Evolutionary conservation across 1,140 invertebrate species (phyloP), one percentile per base, ranked within the genome.

Genomic region (Hylaeus anthracinus): DNA sequence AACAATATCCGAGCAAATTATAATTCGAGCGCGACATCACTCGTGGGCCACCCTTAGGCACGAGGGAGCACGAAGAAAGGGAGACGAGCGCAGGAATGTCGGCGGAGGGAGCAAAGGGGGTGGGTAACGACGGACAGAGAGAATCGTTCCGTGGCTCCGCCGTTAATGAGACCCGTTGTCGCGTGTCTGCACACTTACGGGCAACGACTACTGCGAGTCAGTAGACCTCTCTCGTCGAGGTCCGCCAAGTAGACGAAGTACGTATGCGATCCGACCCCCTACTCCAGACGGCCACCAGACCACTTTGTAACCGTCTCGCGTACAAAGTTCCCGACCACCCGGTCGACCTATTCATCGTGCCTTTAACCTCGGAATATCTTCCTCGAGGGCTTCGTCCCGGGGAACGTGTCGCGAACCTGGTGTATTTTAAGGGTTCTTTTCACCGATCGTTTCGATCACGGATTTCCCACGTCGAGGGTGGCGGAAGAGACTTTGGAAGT

Each of bases 201-300:
- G 55, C 55, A 60, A 66, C 56, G 53, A 85, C 79, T 78, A 85
- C 82, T 77, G 45, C 53, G n/a, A 65, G 37, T 66, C 63, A n/a
- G 55, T 51, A 78, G 65, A 78, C 70, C 64, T 72, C 66, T 71
- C 60, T 8, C 77, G 72, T 26, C 43, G 71, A 66, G 63, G 58
- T 60, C 58, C 72, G 69, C 73, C 85, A 77, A 88, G 85, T 86
- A 71, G 79, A 82, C 61, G 70, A 26, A 64, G 63, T 86, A 79
- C 67, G 65, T 81, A 51, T 65, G 78, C 67, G 81, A 84, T 76
- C 84, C 74, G 81, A 9, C 85, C 58, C 26, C 63, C 56, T 6
- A 60, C 51, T 69, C 15, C 43, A 66, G 69, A 77, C 79, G 64
- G 63, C 72, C 82, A 58, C 71, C 48, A 86, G 75, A 82, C 81